phyloP scores from a whole-genome alignment of 1,140 invertebrate genomes.

The Bactericera cockerelli region DNA sequence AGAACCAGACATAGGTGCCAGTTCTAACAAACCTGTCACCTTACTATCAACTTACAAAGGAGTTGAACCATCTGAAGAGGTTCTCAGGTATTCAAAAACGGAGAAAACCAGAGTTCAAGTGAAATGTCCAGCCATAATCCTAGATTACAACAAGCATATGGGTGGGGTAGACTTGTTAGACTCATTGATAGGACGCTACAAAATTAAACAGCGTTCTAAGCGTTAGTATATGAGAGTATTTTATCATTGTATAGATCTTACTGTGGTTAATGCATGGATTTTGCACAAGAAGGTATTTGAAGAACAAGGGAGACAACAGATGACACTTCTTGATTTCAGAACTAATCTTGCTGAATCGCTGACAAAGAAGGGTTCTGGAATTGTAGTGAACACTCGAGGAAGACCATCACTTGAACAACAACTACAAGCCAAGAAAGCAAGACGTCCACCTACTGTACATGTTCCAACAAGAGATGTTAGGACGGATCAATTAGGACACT shows the following conservation, averaged over 20 bases:
- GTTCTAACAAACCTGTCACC: background rate
- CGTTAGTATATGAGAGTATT: too few relatives aligned
- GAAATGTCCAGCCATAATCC: background rate
- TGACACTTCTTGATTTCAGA: background rate
- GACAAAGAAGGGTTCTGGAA: background rate
- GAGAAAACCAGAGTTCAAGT: background rate
- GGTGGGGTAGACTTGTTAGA: background rate
- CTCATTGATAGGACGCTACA: background rate
- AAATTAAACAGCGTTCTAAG: background rate
- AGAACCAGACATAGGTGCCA: background rate
- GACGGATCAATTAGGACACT: slow-evolving; percentile 13
- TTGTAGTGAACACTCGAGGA: background rate
- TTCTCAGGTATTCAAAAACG: background rate
- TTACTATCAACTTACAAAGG: background rate
- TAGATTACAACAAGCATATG: background rate
- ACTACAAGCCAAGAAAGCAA: background rate
- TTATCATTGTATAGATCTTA: too few relatives aligned
- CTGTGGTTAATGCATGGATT: background rate
- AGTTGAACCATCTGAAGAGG: background rate
- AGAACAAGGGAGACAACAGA: background rate
- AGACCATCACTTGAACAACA: background rate
- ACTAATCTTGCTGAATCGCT: background rate
- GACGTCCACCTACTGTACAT: background rate
- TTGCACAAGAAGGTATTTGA: background rate
- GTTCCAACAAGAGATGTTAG: too few relatives aligned